Evolutionary conservation across 2,888 invertebrate species (phyloP), one percentile per base, ranked within the genome.

Genomic region (Priocnemis perturbator): DNA sequence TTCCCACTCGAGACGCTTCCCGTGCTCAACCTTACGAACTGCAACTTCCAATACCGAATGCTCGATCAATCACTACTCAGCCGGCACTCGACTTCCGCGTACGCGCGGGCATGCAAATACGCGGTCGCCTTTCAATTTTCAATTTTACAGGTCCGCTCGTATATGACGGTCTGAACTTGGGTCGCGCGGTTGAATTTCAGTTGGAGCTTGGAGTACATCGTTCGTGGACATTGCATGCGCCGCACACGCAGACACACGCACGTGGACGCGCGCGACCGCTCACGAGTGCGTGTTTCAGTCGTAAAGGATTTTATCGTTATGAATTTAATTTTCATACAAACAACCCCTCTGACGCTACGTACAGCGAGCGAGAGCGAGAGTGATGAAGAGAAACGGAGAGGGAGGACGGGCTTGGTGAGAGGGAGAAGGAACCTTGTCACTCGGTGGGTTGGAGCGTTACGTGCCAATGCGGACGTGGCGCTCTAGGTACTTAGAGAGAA

Each of bases 261-360:
- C 57, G 59, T 47, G 53, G 47, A 23, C 14, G 7, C 37, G 14
- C 37, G 37, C 37, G 37, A 2, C 3, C n/a, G 26, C 56, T 53
- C 52, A 47, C 37, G 50, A 26, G 30, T 50, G 50, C 45, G 60
- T 60, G 64, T 21, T 69, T 58, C 21, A 63, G 68, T 82, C 81
- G 81, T 84, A 83, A 85, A 85, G 82, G 83, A 84, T 86, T 86
- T 84, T 81, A 84, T 81, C 79, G 86, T 85, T 86, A 85, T 84
- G 85, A 87, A 87, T 87, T 87, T 86, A 85, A 87, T 87, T 87
- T 86, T 86, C 87, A 79, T 85, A 81, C 84, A 86, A 87, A 87
- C 85, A 87, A 81, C 70, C 77, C 73, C 62, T 56, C 58, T 60
- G 68, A 55, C 58, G 26, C 63, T 56, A 58, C 50, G 50, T 37